Percentiles rank a stretch among this genome's conserved stretches.
phyloP scores from a whole-genome alignment of 2,113 vertebrate species.

The Hippolais icterina region DNA sequence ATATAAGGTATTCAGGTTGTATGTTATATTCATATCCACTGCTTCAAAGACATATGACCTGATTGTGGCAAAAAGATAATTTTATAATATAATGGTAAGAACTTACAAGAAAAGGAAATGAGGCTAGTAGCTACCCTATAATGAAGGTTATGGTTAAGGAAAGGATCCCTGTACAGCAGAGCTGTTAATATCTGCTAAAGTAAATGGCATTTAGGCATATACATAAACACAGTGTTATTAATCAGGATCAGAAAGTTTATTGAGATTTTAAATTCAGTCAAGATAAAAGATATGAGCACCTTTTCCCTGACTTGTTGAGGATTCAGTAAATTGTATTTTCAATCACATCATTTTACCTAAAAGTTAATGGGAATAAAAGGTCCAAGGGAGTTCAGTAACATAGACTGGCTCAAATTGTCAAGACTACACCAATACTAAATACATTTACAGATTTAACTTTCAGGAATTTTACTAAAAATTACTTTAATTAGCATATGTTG shows the following conservation, averaged over 20 bases:
- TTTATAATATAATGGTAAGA: not conserved
- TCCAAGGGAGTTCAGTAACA: not conserved
- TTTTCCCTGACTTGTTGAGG: not conserved
- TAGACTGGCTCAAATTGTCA: not conserved
- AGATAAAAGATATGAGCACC: not conserved
- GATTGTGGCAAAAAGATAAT: constrained; percentile 5
- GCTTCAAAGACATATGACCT: not conserved
- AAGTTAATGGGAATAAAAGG: not conserved
- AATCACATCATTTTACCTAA: not conserved
- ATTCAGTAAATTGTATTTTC: not conserved
- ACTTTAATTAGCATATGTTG: not conserved
- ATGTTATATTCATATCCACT: not conserved
- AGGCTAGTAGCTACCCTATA: not conserved
- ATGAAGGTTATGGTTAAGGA: not conserved
- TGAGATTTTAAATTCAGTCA: not conserved
- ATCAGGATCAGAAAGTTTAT: not conserved
- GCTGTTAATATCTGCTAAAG: not conserved
- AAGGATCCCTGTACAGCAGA: not conserved
- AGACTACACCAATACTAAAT: not conserved
- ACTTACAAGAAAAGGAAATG: not conserved
- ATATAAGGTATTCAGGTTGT: not conserved
- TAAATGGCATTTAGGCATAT: not conserved
- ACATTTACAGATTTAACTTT: not conserved
- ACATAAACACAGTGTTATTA: not conserved
- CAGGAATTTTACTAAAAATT: not conserved